A percentile compares a stretch with the other conserved stretches of the same genome.
phyloP scores from a whole-genome alignment of 2,113 vertebrate species.

The Syngnathoides biaculeatus region DNA sequence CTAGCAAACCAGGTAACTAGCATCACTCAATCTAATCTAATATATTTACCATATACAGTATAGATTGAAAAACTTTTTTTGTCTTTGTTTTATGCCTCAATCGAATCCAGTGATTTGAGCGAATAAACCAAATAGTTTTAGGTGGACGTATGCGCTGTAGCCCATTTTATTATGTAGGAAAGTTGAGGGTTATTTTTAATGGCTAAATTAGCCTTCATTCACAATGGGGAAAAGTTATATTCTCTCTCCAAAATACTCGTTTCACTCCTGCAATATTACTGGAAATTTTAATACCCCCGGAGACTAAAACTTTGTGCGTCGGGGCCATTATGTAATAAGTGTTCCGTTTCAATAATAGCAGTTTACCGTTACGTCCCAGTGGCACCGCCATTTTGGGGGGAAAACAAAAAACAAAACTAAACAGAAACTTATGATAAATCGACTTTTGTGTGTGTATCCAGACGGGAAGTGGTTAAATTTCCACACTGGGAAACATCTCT shows the following conservation, averaged over 20 bases:
- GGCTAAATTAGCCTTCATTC: no score
- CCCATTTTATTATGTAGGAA: no score
- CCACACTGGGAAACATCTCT: constrained; percentile 57
- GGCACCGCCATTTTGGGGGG: constrained; percentile 1
- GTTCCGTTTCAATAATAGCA: constrained; percentile 11
- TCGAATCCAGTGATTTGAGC: no score
- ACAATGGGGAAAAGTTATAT: not conserved
- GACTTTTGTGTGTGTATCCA: constrained; percentile 31
- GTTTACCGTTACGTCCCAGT: not conserved
- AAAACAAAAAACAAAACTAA: not conserved
- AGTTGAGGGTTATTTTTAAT: no score
- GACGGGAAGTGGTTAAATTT: constrained; percentile 71
- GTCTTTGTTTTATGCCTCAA: no score
- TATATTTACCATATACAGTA: not conserved
- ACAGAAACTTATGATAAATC: not conserved
- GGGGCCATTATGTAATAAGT: constrained; percentile 26
- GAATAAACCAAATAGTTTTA: no score
- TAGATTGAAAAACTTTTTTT: no score
- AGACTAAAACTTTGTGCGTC: constrained; percentile 19
- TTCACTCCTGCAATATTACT: constrained; percentile 9
- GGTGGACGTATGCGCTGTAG: no score
- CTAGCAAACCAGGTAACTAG: no score
- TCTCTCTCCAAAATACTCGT: not conserved
- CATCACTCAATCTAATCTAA: no score
- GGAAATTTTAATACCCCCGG: constrained; percentile 21